Percentiles rank a stretch among this genome's conserved stretches.
phyloP scores from a whole-genome alignment of 1,140 invertebrate species.

The Lepeophtheirus salmonis region DNA sequence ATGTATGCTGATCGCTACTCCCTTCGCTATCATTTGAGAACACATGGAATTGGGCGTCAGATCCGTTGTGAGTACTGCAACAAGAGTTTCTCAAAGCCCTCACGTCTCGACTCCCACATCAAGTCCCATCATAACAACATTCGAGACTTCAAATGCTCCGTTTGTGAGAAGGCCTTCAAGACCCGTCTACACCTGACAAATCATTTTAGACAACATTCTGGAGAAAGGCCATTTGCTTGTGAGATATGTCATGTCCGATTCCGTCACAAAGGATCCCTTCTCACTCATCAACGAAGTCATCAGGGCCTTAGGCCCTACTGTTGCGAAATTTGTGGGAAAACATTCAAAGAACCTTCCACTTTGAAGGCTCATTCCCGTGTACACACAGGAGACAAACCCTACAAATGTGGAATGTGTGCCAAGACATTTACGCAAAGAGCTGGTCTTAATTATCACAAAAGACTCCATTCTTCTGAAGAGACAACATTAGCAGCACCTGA shows the following conservation, averaged over 20 bases:
- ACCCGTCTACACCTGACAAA: slow-evolving; percentile 21
- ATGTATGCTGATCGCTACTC: slow-evolving; percentile 17
- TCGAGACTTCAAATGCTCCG: slow-evolving; percentile 20
- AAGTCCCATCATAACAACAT: slow-evolving; percentile 22
- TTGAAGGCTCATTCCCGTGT: slow-evolving; percentile 71
- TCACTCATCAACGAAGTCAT: slow-evolving; percentile 39
- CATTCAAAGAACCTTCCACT: slow-evolving; percentile 81
- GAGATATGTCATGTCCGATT: slow-evolving; percentile 39
- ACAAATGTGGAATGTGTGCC: slow-evolving; percentile 64
- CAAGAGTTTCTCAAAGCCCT: slow-evolving; percentile 15
- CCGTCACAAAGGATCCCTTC: slow-evolving; percentile 52
- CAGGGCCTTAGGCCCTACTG: slow-evolving; percentile 39
- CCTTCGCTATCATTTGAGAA: slow-evolving; percentile 15
- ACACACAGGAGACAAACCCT: slow-evolving; percentile 69
- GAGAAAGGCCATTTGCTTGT: slow-evolving; percentile 24
- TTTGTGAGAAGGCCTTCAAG: slow-evolving; percentile 22
- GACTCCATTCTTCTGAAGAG: slow-evolving; percentile 62
- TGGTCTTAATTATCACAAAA: slow-evolving; percentile 63
- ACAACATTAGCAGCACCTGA: slow-evolving; percentile 48
- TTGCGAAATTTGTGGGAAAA: slow-evolving; percentile 77
- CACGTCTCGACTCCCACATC: slow-evolving; percentile 8
- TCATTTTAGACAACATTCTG: slow-evolving; percentile 24
- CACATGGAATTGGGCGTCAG: slow-evolving; percentile 14
- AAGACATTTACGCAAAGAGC: slow-evolving; percentile 68
- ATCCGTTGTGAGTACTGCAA: slow-evolving; percentile 18